Evolutionary conservation across 1,140 invertebrate species (phyloP), one percentile per base, ranked within the genome.

Genomic region (Aphis craccivora): DNA sequence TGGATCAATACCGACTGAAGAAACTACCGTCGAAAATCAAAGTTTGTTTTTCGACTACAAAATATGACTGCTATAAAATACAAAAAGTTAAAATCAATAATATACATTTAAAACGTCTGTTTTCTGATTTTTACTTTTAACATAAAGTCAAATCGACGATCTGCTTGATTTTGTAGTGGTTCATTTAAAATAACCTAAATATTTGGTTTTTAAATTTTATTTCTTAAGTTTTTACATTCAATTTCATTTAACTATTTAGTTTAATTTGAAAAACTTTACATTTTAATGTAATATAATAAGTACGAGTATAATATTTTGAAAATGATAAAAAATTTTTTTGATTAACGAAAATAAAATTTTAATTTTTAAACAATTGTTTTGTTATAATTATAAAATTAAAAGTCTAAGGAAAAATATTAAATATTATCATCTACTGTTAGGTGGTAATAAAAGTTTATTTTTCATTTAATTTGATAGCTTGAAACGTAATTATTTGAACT

Each of bases 1-100:
- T 90, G 89, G 89, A 90, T 90, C 89, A 90, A 90, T 90, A 90
- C 89, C 40, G 89, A 43, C 37, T 43, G 89, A 90, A 60, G 40
- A 60, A 60, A 90, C 89, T 90, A 90, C 89, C 53, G 55, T 25
- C 55, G 55, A 90, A 90, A 90, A 90, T 90, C 89, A 90, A 90
- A 90, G 89, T 90, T 90, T 90, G 55, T 90, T 37, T 90, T 90
- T 67, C 37, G 55, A 43, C 37, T 67, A 90, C 53, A 60, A 90
- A 67, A 90, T 90, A 90, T 67, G 53, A 67, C 55, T 60, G 89
- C 53, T 37, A 67, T 90, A 43, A 90, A 90, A 43, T 90, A 67
- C 67, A 43, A 43, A 55, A 60, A 43, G 40, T 67, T 67, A 37
- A 90, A 90, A 60, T 89, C 88, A 55, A 89, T 89, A 89, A 40